Evolutionary conservation across 2,797 vertebrate genomes (phyloP), one percentile per base, ranked within the genome.

Genomic region (Enteromius treurensis): DNA sequence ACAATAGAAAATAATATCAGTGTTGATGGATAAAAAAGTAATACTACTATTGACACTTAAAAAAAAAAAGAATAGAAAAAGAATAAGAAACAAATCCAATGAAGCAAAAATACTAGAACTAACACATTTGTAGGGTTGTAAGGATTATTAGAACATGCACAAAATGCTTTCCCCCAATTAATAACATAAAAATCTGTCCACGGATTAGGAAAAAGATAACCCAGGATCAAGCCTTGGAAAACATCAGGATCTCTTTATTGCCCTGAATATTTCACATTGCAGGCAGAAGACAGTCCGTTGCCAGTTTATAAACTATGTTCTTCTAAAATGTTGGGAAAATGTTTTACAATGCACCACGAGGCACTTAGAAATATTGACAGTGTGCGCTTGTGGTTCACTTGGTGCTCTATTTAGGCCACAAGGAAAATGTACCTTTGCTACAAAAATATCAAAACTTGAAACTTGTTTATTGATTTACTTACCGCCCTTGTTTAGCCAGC

Each of bases 401-500:
- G 7, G 1, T 23, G 19, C 67, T 75, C 1, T 37, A 8, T 40
- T 67, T 9, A 64, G 13, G 55, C 21, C 1, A 5, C 15, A 65
- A 70, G 58, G 32, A 75, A 60, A 42, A 53, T n/a, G 71, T 14
- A 29, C 37, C 29, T 45, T 10, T 40, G 55, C 45, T 68, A 3
- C 29, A 64, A 34, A 65, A 82, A 82, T 81, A 81, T 45, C 17
- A 51, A 32, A 67, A 67, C 19, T 10, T n/a, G 4, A 40, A 37
- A 37, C 15, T 3, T 40, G 9, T 51, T 40, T 65, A 40, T 55
- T 82, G 47, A 67, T 82, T 74, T 51, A 64, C 6, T 80, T 55
- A 21, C 29, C 21, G 23, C 32, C n/a, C 47, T 76, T 65, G 60
- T 65, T 40, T 82, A 82, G 65, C 42, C 70, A 65, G 58, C n/a